Evolutionary conservation across 2,888 invertebrate species (phyloP), one percentile per base, ranked within the genome.

Genomic region (Brachynemurus nebulosus): DNA sequence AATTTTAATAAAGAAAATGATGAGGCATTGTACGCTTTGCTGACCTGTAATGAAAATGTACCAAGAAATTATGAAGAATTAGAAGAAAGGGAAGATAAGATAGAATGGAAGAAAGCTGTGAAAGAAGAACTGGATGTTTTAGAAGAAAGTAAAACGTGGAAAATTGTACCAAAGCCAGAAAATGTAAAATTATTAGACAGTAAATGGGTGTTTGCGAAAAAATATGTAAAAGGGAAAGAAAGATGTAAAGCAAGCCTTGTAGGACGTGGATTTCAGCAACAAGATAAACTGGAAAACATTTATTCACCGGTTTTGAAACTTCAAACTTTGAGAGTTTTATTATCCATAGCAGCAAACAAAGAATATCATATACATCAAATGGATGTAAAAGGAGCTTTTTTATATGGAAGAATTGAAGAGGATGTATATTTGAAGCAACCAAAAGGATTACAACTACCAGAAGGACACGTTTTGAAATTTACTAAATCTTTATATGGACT

Each of bases 361-460:
- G n/a, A n/a, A n/a, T n/a, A n/a, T n/a, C n/a, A n/a, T n/a, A n/a
- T 52, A 7, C 40, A 51, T 35, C 53, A 54, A 41, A 47, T 51
- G 49, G 52, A 54, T 45, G 51, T 54, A 1, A 45, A 46, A 33
- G 41, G 48, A 42, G 54, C 53, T 8, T 54, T 54, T 46, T 35
- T 54, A 20, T 42, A 54, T 45, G 51, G 52, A n/a, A 44, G 49
- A 5, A 52, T 55, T 55, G 12, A n/a, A n/a, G n/a, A n/a, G n/a
- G n/a, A n/a, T n/a, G n/a, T n/a, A n/a, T 55, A 43, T 35, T n/a
- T 34, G 5, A 34, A 34, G 12, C n/a, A 47, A 34, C 53, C 52
- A 12, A 45, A 51, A 41, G 45, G 47, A 41, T 37, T 45, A 42
- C 44, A 35, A 36, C 12, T 44, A n/a, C 44, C 48, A 33, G 12